Evolutionary conservation across 2,797 vertebrate genomes (phyloP), one percentile per base, ranked within the genome.

Genomic region (Labroides dimidiatus): DNA sequence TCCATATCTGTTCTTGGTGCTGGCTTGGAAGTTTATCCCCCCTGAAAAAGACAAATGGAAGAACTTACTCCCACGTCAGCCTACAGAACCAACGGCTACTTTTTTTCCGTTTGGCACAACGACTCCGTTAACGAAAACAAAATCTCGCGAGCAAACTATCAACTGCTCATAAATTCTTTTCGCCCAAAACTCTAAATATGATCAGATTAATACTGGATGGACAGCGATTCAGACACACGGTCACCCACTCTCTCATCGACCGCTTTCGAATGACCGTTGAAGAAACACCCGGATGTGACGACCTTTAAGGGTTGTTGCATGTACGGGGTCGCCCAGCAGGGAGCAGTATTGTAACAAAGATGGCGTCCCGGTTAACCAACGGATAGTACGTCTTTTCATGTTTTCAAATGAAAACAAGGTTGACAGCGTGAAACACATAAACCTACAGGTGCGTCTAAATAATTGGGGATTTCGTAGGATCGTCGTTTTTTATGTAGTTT

Each of bases 261-360:
- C n/a, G n/a, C 0, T 0, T 6, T 13, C 5, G 6, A 59, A 1
- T 27, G 50, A 2, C 3, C 2, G 0, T 0, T 0, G 2, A 1
- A 6, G 3, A 6, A 6, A 27, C 24, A 0, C 1, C 67, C 61
- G 84, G 83, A 84, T 64, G 65, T 87, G 81, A 87, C 78, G 79
- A 45, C 2, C 6, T 36, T 45, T 2, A 7, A 12, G 0, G 6
- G 17, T 0, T 1, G 48, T 15, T 51, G 17, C 8, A 19, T 6
- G 9, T 1, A 56, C 44, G 11, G 30, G 24, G 14, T 61, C 16
- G 0, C 0, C 75, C 84, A 68, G 62, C 69, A 88, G 86, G 69
- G 71, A 69, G 71, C 82, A 41, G 70, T 45, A 23, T 23, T 14
- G 0, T 0, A 48, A 23, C 13, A 56, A 60, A 61, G 12, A 66